phyloP scores from a whole-genome alignment of 2,113 vertebrate genomes.

The Thunnus maccoyii region DNA sequence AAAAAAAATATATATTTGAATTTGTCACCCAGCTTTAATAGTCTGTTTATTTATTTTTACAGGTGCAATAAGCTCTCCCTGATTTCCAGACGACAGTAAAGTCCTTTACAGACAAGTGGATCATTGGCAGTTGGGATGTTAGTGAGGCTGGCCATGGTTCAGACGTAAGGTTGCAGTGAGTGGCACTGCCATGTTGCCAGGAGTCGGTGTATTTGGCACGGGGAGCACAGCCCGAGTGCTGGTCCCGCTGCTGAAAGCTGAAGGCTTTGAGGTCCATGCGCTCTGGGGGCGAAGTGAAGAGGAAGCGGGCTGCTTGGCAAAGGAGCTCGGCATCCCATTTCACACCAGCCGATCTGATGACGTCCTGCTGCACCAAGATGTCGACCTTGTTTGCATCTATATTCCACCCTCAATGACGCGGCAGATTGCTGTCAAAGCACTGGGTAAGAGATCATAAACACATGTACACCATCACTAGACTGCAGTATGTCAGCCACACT shows the following conservation, averaged over 20 bases:
- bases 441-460: conserved; percentile 86
- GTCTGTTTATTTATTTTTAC: conserved; percentile 18
- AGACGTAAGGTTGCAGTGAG: conserved; percentile 45
- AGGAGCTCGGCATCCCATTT: conserved; percentile 93
- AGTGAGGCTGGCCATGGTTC: conserved; percentile 49
- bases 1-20: neutral
- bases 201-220: conserved; percentile 98
- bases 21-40: neutral
- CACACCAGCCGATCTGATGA: conserved; percentile 95
- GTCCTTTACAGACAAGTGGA: conserved; percentile 8
- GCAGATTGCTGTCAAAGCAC: conserved; percentile 96
- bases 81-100: neutral
- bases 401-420: conserved; percentile 95
- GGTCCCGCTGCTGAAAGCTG: conserved; percentile 92
- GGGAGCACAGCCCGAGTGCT: conserved; percentile 93
- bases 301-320: conserved; percentile 91
- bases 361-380: conserved; percentile 94
- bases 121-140: conserved; percentile 14
- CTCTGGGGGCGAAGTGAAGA: conserved; percentile 96
- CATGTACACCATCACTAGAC: conserved; percentile 1
- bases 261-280: conserved; percentile 94
- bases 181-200: conserved; percentile 89
- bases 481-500: neutral
- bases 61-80: conserved; percentile 29
- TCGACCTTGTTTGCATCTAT: conserved; percentile 97